phyloP scores from a whole-genome alignment of 2,797 vertebrate species.

The Alca torda region DNA sequence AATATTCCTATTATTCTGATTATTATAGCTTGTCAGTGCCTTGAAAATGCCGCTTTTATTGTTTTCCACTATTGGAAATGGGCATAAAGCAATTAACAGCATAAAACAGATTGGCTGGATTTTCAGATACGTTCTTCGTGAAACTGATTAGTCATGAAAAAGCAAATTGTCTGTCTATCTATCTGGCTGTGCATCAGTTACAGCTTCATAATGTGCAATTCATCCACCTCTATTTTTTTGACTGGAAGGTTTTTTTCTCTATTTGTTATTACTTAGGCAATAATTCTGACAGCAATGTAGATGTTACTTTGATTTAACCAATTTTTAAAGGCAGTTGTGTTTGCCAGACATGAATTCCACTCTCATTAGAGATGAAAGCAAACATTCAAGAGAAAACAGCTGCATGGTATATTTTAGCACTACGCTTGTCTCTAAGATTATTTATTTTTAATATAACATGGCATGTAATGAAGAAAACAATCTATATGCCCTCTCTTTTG shows the following conservation, averaged over 20 bases:
- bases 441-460: slow-evolving; percentile 29
- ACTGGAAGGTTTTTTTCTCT: neutral
- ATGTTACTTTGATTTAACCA: slow-evolving; percentile 57
- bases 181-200: neutral
- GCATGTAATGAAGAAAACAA: neutral
- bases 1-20: neutral
- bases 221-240: neutral
- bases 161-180: neutral
- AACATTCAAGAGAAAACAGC: slow-evolving; percentile 27
- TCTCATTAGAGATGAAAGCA: slow-evolving; percentile 39
- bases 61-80: slow-evolving; percentile 18
- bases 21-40: neutral
- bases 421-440: neutral
- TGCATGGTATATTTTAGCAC: slow-evolving; percentile 3
- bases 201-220: neutral
- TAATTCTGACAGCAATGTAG: slow-evolving; percentile 28
- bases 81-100: slow-evolving; percentile 31
- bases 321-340: slow-evolving; percentile 41
- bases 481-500: neutral
- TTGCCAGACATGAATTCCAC: slow-evolving; percentile 26
- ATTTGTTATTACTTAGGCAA: slow-evolving; percentile 13
- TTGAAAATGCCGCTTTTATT: slow-evolving; percentile 28
- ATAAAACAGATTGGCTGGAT: neutral
- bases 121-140: neutral
- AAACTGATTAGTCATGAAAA: neutral